Evolutionary conservation across 1,140 invertebrate genomes (phyloP).

Genomic region (Homalodisca vitripennis): DNA sequence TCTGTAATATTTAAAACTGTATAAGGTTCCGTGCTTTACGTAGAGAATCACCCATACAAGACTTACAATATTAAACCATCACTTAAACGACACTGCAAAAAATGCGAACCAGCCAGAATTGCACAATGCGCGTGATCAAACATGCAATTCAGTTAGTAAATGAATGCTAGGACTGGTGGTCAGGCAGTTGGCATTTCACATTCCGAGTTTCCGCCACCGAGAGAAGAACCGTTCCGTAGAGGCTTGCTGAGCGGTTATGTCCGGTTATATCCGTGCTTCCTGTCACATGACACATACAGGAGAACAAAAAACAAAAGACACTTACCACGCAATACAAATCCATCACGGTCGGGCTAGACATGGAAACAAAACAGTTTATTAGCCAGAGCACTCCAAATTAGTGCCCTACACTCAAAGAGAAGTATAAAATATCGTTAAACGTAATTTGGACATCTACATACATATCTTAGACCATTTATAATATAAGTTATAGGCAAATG

Average conservation of each 20-base stretch:
- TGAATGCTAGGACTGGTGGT: too few species aligned
- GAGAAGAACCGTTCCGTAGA: too few species aligned
- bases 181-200: too few species aligned
- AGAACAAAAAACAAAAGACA: background rate
- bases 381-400: background rate
- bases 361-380: constrained; percentile 10
- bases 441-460: background rate
- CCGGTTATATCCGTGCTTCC: background rate
- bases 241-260: background rate
- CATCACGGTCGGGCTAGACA: constrained; percentile 25
- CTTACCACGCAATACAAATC: constrained; percentile 28
- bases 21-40: too few species aligned
- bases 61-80: too few species aligned
- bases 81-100: too few species aligned
- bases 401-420: background rate
- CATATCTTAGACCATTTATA: background rate
- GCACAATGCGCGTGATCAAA: too few species aligned
- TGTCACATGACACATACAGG: background rate
- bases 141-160: too few species aligned
- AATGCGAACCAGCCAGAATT: too few species aligned
- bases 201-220: too few species aligned
- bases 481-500: background rate
- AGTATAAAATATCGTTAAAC: background rate
- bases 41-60: too few species aligned
- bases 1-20: too few species aligned